phyloP scores from a whole-genome alignment of 2,888 invertebrate species.

The Falcaria lacertinaria region DNA sequence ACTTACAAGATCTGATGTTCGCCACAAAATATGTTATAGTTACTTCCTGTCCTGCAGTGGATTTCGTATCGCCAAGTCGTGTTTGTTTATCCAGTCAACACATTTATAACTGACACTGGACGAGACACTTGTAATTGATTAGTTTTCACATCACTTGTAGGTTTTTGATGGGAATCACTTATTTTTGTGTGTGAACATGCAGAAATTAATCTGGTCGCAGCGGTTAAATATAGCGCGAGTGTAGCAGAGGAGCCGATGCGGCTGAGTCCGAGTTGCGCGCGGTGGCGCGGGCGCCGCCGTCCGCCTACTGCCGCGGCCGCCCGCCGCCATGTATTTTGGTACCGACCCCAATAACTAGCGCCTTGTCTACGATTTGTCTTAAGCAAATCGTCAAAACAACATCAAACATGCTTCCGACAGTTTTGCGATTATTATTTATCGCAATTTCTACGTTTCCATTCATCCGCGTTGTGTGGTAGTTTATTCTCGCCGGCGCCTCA shows the following conservation, averaged over 20 bases:
- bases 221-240: conserved; percentile 71
- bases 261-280: conserved; percentile 60
- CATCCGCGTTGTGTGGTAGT: conserved; percentile 12
- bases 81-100: conserved; percentile 46
- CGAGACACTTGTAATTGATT: conserved; percentile 37
- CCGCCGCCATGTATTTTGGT: conserved; percentile 73
- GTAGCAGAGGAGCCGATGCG: conserved; percentile 65
- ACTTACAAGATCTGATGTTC: conserved; percentile 61
- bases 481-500: conserved; percentile 8
- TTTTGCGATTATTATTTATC: conserved; percentile 47
- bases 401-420: conserved; percentile 58
- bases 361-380: conserved; percentile 75
- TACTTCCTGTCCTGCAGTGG: conserved; percentile 46
- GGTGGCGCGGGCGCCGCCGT: conserved; percentile 72
- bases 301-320: conserved; percentile 75
- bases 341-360: conserved; percentile 74
- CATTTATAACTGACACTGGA: conserved; percentile 44
- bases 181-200: conserved; percentile 66
- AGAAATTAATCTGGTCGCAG: conserved; percentile 70
- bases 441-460: conserved; percentile 27
- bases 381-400: conserved; percentile 69
- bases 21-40: conserved; percentile 46
- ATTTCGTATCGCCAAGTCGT: conserved; percentile 25
- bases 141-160: conserved; percentile 59
- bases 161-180: conserved; percentile 46